These are phyloP conservation scores for Trichopria drosophilae DNA, from an alignment of 2,888 invertebrate genomes.

Conservation along the genomic window DNA sequence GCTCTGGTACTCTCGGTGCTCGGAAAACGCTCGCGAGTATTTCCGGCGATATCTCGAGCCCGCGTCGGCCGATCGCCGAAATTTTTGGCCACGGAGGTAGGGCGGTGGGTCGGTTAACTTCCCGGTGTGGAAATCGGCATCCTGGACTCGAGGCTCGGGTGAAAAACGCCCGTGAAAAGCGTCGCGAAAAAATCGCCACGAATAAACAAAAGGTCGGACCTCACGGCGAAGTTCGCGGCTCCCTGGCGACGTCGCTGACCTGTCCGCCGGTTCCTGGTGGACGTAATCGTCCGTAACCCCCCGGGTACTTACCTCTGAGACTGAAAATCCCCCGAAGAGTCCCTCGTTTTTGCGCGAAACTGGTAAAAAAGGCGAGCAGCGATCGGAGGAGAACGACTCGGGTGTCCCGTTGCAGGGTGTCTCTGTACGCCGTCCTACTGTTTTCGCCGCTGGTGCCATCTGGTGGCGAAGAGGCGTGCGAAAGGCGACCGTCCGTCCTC, in stretches of 20 bases:
- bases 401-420: constrained; percentile 56
- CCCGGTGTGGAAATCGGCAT: constrained; percentile 38
- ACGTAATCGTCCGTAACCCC: constrained; percentile 13
- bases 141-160: not conserved
- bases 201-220: constrained; percentile 56
- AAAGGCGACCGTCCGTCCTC: no score
- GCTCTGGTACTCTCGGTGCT: constrained; percentile 24
- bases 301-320: constrained; percentile 50
- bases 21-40: constrained; percentile 45
- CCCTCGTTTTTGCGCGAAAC: constrained; percentile 47
- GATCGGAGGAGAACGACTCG: no score
- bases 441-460: constrained; percentile 52
- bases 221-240: constrained; percentile 27
- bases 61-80: constrained; percentile 21
- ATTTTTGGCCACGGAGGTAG: constrained; percentile 36
- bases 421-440: constrained; percentile 54
- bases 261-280: constrained; percentile 12
- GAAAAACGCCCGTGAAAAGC: constrained; percentile 40
- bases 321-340: constrained; percentile 48
- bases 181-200: constrained; percentile 50
- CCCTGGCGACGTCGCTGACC: constrained; percentile 8
- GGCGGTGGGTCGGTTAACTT: constrained; percentile 35
- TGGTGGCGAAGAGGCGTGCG: no score
- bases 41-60: constrained; percentile 45
- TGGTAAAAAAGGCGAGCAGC: constrained; percentile 49